Evolutionary conservation across 2,888 invertebrate genomes (phyloP).

Genomic region (Drosophila limbata): DNA sequence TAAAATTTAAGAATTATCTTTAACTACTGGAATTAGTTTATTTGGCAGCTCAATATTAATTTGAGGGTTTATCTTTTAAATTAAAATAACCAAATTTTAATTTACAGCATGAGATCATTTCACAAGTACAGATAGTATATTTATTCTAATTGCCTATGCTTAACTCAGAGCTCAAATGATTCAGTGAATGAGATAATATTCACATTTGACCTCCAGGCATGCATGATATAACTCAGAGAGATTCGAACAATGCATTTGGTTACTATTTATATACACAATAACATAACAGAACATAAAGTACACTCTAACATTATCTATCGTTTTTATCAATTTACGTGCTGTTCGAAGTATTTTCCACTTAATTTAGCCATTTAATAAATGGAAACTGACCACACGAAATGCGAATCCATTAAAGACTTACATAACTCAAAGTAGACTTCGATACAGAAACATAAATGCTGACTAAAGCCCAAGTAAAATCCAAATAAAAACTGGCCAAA

Average conservation of each 20-base stretch:
- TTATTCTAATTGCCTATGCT: slow-evolving; percentile 1
- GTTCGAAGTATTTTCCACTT: slow-evolving; percentile 14
- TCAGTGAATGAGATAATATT: slow-evolving; percentile 44
- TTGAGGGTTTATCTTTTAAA: background rate
- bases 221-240: slow-evolving; percentile 43
- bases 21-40: background rate
- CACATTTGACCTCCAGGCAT: slow-evolving; percentile 16
- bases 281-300: slow-evolving; percentile 5
- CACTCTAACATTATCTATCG: background rate
- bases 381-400: slow-evolving; percentile 13
- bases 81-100: background rate
- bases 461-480: slow-evolving; percentile 28
- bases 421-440: slow-evolving; percentile 38
- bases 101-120: slow-evolving; percentile 40
- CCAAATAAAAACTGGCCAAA: slow-evolving; percentile 22
- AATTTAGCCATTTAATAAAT: slow-evolving; percentile 17
- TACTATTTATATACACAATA: background rate
- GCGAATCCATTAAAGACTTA: slow-evolving; percentile 30
- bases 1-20: slow-evolving; percentile 23
- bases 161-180: slow-evolving; percentile 18
- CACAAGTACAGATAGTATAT: slow-evolving; percentile 2
- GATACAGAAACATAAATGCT: slow-evolving; percentile 31
- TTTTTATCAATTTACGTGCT: slow-evolving; percentile 26
- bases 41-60: background rate
- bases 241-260: background rate